Evolutionary conservation across 1,140 invertebrate species (phyloP), one percentile per base, ranked within the genome.

Genomic region (Lordiphosa clarofinis): DNA sequence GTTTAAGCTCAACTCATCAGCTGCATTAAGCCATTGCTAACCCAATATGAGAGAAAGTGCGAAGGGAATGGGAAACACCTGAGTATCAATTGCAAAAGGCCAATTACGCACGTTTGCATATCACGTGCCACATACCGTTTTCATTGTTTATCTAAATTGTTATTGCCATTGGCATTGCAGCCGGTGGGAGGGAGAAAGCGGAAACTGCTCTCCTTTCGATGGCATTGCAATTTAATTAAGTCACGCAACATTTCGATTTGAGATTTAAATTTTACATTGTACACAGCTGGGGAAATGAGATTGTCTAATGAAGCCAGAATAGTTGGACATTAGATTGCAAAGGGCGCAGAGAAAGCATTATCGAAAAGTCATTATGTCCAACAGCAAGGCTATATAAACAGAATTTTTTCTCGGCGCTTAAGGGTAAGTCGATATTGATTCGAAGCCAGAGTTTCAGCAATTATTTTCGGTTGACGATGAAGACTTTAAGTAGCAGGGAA

Each of bases 191-290:
- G 6, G 31, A n/a, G 11, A 0, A 10, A 50, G 38, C 36, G 40
- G 47, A 40, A 37, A 48, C 35, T 28, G 12, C 0, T 37, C 13
- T 33, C 64, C 33, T 21, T 8, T 44, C 65, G 38, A 57, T 68
- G 40, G 35, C 76, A 82, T 69, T 82, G 78, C 76, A 76, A 81
- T 82, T 76, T 81, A 81, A 81, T 81, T 81, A 76, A 81, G 76
- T 81, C 76, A 81, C 76, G 76, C 76, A 81, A 60, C 67, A 82
- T 81, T 69, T 82, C 72, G 63, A 81, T 68, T 72, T 42, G 9
- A 39, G 76, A 58, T 72, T 82, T 76, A 72, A 74, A 81, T 81
- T 81, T 62, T 81, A 72, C 54, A 40, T 31, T 44, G 15, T 28
- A 9, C 38, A 19, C 50, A 38, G 35, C 52, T 10, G 43, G 15